These are phyloP conservation scores for Lontra canadensis DNA, from an alignment of 2,113 vertebrate species.

Conservation along the genomic window DNA sequence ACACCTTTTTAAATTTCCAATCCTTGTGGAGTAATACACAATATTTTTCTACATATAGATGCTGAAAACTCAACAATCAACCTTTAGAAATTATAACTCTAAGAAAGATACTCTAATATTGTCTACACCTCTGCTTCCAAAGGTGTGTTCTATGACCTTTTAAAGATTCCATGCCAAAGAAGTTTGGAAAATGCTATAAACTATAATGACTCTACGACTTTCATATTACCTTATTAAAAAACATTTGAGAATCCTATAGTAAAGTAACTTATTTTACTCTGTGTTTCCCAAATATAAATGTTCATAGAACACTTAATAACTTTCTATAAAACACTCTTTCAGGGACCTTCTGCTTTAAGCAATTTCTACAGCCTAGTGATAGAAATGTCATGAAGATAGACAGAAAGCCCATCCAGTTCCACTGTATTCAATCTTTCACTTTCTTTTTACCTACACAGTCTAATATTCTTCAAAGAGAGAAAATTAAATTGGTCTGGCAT, in stretches of 20 bases:
- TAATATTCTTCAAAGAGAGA: constrained; percentile 61
- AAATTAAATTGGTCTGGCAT: constrained; percentile 58
- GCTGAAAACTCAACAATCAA: not conserved
- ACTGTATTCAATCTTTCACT: not conserved
- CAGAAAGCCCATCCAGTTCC: not conserved
- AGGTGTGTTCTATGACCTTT: not conserved
- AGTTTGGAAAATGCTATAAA: not conserved
- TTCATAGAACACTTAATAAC: not conserved
- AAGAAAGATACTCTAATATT: not conserved
- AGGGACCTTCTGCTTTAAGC: not conserved
- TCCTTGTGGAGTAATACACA: not conserved
- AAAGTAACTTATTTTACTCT: not conserved
- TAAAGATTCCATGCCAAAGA: not conserved
- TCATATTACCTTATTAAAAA: constrained; percentile 15
- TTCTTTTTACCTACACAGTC: not conserved
- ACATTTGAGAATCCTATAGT: not conserved
- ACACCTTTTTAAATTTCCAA: not conserved
- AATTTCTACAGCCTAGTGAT: constrained; percentile 9
- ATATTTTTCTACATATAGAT: not conserved
- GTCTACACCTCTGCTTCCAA: not conserved
- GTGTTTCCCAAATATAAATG: not conserved
- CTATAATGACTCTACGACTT: not conserved
- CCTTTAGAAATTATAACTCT: not conserved
- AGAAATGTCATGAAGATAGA: constrained; percentile 26
- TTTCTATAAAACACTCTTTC: constrained; percentile 9